Base-by-base conservation (phyloP, 2,888 invertebrate species). In the Pollenia angustigena region DNA sequence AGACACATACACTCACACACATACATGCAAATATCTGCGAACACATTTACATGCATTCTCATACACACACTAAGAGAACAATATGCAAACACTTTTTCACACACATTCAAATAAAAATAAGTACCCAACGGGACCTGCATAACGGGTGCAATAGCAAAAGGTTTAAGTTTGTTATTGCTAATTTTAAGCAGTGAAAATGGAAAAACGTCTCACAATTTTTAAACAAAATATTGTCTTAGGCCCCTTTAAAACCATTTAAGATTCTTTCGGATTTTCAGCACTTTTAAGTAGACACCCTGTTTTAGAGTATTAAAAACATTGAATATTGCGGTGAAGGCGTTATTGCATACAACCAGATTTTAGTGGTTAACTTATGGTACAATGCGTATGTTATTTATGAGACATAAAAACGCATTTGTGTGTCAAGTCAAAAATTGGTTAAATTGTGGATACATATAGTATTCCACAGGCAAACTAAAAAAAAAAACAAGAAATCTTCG, bases 291-390 rank as follows among this genome's bases (percentile, higher is more conserved):
- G 14, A 7, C 18, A 69, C 54, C 44, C 66, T 54, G 66, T 74
- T 54, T 66, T 56, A 50, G 46, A 54, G 50, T 71, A 32, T 81
- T 78, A 74, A 83, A 81, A 72, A 8, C 60, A 69, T 87, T 81
- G 81, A 74, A 84, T 72, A 78, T 76, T 87, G 88, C 69, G 85
- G 81, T 80, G 75, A 80, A 88, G 89, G 88, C 88, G 88, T 88
- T 88, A 85, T 89, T 88, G 89, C 88, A 86, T 87, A 84, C 86
- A 88, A 85, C 85, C 87, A 86, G 83, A 88, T 88, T 89, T 88
- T 83, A 81, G 81, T 87, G 88, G 85, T 88, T 85, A 85, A 85
- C 85, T 86, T 88, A 87, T 87, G 88, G 85, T 84, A 66, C 83
- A 54, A 75, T 83, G 80, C 78, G 72, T 86, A 44, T 81, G 83